Conservation (phyloP, 2,113 vertebrate species). For the Pachycephala philippinensis region DNA sequence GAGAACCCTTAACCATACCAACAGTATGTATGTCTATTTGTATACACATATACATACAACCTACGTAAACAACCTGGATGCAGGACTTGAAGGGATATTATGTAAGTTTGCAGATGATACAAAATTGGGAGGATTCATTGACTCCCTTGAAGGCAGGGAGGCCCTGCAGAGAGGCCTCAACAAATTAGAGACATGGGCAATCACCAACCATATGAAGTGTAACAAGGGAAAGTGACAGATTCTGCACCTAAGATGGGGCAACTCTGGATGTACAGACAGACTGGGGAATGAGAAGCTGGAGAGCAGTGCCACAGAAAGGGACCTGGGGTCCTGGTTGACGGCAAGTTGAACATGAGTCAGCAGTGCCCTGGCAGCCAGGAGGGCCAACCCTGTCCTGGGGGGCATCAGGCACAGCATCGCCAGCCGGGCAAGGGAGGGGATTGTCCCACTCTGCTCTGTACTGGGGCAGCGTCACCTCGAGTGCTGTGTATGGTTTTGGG, state of each 20-base stretch:
- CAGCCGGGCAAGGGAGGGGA: accelerated
- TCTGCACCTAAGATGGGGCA: background rate
- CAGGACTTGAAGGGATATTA: background rate
- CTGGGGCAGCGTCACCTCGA: accelerated
- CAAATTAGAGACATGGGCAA: background rate
- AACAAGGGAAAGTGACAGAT: accelerated
- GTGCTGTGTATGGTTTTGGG: background rate
- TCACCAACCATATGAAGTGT: background rate
- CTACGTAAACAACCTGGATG: background rate
- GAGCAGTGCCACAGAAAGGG: background rate
- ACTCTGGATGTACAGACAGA: too few species aligned
- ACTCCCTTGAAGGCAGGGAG: accelerated
- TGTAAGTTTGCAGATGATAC: background rate
- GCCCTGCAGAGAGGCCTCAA: background rate
- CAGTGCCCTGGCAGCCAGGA: background rate
- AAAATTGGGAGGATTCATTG: background rate
- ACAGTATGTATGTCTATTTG: background rate
- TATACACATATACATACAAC: background rate
- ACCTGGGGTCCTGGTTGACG: accelerated
- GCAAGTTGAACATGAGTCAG: accelerated
- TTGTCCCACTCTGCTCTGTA: background rate
- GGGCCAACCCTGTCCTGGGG: accelerated
- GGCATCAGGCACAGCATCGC: accelerated
- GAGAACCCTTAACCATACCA: background rate
- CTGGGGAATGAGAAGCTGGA: background rate